Evolutionary conservation across 2,113 vertebrate genomes (phyloP).

Genomic region (Hypanus sabinus): DNA sequence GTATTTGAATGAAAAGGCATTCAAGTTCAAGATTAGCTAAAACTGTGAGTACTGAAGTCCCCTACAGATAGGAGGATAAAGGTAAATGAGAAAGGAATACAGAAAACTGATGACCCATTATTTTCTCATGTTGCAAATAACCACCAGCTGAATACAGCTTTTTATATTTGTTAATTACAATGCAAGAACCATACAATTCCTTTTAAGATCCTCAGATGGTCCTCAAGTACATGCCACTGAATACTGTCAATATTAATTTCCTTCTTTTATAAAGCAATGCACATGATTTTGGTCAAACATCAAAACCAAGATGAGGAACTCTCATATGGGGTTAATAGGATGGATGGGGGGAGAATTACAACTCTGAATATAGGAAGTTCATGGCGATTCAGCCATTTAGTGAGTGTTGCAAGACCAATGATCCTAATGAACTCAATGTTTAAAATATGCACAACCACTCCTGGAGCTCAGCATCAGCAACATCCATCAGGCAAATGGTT

Average conservation of each 20-base stretch:
- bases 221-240: background rate
- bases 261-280: background rate
- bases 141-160: background rate
- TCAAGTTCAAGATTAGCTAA: no score
- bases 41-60: no score
- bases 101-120: no score
- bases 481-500: background rate
- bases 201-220: background rate
- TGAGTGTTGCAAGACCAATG: no score
- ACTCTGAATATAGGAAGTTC: background rate
- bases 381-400: no score
- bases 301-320: background rate
- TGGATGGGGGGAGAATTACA: background rate
- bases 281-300: background rate
- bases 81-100: background rate
- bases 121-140: background rate
- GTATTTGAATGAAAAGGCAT: no score
- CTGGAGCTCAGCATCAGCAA: background rate
- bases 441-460: background rate
- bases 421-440: background rate
- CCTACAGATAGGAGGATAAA: background rate
- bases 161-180: background rate
- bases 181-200: background rate
- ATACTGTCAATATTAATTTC: background rate
- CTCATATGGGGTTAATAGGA: background rate